Evolutionary conservation across 35 echinoderm and acorn worm genomes (phyloP), one percentile per base, ranked within the genome.

Genomic region (Apostichopus californicus): DNA sequence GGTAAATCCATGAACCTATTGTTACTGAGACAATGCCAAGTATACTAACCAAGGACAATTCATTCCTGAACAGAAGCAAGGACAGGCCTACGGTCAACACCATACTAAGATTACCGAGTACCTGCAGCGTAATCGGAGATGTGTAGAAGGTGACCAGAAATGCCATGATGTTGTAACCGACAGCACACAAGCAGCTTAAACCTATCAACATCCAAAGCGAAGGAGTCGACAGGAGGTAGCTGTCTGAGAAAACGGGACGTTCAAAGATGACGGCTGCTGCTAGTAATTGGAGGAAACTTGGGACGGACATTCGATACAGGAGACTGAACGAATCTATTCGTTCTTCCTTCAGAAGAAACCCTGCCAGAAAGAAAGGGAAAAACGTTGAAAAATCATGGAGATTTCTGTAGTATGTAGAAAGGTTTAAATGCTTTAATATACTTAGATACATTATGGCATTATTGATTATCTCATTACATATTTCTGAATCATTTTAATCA

Each of bases 61-160:
- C 93, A 81, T 99, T 99, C 58, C 93, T 91, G 78, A 99, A 99
- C 11, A 99, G 94, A 24, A 96, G 21, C 15, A 99, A 77, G 6
- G 97, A 99, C 0, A 99, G 55, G 34, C 90, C 61, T 3, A 99
- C 95, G 13, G 83, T 96, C 7, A 99, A 56, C 11, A 96, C 89
- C 56, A 99, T 93, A 57, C 95, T 94, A 5, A 96, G 46, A 81
- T 99, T 99, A 8, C 97, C 97, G 8, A 99, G 73, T 1, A 99
- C 97, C 70, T 96, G 97, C 23, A 99, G 34, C 4, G 95, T 96
- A 3, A 99, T 86, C 5, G 97, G 95, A 1, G 95, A 99, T 24
- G 97, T 99, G 92, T 96, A 96, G 59, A 95, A 99, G 5, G 97
- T 99, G 56, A 99, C 97, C 55, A 99, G 23, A 78, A 99, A 99